Evolutionary conservation across 2,113 vertebrate species (phyloP).

Genomic region (Triplophysa rosa): DNA sequence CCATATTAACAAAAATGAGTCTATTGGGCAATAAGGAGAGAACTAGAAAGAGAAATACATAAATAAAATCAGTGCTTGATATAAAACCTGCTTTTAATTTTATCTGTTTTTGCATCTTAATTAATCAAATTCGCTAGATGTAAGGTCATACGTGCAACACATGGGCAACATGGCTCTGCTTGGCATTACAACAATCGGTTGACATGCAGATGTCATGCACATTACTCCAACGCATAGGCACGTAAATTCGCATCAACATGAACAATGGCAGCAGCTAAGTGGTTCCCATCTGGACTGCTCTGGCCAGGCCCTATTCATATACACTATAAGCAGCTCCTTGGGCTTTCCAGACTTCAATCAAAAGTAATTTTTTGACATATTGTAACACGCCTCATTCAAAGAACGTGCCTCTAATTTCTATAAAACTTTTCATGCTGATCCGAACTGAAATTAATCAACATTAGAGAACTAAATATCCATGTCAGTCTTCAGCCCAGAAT

Average conservation of each 20-base stretch:
- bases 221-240: not conserved
- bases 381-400: not conserved
- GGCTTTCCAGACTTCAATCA: not conserved
- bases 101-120: not conserved
- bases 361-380: not conserved
- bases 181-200: slow-evolving; percentile 7
- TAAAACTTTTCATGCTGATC: not conserved
- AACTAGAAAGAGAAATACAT: not conserved
- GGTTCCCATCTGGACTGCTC: slow-evolving; percentile 16
- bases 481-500: not conserved
- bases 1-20: not conserved
- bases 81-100: not conserved
- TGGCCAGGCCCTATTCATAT: not conserved
- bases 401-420: not conserved
- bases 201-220: slow-evolving; percentile 17
- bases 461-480: not conserved
- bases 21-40: not conserved
- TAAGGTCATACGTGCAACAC: not conserved
- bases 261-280: slow-evolving; percentile 7
- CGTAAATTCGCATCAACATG: not conserved
- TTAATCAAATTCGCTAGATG: not conserved
- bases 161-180: not conserved
- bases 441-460: not conserved
- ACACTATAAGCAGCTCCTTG: slow-evolving; percentile 7
- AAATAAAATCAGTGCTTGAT: not conserved